phyloP scores from a whole-genome alignment of 2,113 vertebrate genomes.

The Grammomys surdaster region DNA sequence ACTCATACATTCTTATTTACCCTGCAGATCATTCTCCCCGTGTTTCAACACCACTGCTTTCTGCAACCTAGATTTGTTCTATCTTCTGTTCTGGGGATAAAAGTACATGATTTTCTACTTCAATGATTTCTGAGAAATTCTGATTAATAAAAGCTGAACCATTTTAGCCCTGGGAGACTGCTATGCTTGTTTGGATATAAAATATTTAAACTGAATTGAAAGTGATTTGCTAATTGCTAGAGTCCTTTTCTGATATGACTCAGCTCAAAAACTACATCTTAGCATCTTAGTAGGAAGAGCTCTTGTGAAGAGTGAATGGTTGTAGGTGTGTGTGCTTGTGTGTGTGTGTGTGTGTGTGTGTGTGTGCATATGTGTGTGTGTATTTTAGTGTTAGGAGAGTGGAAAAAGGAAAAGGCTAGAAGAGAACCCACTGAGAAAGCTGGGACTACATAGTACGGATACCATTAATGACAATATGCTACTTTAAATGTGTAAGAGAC shows the following conservation, averaged over 20 bases:
- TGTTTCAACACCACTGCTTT: neutral
- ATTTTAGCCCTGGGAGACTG: neutral
- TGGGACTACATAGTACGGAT: neutral
- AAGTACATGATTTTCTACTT: neutral
- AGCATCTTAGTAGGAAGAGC: neutral
- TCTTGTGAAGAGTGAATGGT: neutral
- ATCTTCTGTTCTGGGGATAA: neutral
- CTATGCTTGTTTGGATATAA: neutral
- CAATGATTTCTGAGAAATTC: neutral
- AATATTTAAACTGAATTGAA: conserved; percentile 30
- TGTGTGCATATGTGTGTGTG: neutral
- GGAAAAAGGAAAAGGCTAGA: neutral
- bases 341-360: neutral
- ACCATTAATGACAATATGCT: neutral
- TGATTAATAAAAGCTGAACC: neutral
- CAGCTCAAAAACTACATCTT: neutral
- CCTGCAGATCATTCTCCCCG: neutral
- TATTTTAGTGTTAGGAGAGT: neutral
- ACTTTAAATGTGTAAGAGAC: neutral
- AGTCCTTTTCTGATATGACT: conserved; percentile 13
- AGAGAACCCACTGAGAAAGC: neutral
- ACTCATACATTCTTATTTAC: neutral
- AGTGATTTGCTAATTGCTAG: conserved; percentile 46
- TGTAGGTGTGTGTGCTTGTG: neutral
- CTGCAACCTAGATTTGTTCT: neutral